Evolutionary conservation across 2,888 invertebrate species (phyloP), one percentile per base, ranked within the genome.

Genomic region (Portevinia maculata): DNA sequence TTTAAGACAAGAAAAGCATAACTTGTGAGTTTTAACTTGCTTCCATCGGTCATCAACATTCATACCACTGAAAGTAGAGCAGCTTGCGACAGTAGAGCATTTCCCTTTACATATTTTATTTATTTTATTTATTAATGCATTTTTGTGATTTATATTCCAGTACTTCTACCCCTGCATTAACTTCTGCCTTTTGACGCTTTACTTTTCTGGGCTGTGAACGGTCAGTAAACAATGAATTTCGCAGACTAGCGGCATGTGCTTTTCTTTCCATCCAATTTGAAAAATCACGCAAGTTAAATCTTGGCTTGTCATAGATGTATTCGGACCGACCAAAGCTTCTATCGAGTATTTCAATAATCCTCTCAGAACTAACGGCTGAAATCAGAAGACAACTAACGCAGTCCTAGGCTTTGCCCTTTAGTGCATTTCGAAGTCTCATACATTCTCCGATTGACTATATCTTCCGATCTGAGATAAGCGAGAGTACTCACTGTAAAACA

Each of bases 341-440:
- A 3, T 52, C 15, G 11, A 64, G 19, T n/a, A 52, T 41, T 0
- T 30, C 3, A n/a, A 50, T 50, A 13, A 59, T 59, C 30, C 6
- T 41, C 4, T 59, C 30, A 9, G 28, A 9, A 8, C 44, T 41
- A n/a, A 13, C 46, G 4, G 60, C 13, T 8, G 30, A 30, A n/a
- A 44, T 60, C 1, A 60, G 8, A 15, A 60, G 46, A 2, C 21
- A 30, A 8, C 19, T 13, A 1, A 59, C 59, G 11, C 15, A 1
- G 4, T 59, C 60, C 0, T 19, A 19, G n/a, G 60, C 60, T 9
- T 60, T 32, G 19, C 21, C 46, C 8, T 60, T 60, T n/a, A 60
- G 17, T 1, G 44, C 44, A 28, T n/a, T 28, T 0, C 60, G 17
- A 1, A 60, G 60, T 46, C 60, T 7, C 24, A 15, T 7, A 44